Evolutionary conservation across 2,113 vertebrate species (phyloP).

Genomic region (Bombycilla garrulus): DNA sequence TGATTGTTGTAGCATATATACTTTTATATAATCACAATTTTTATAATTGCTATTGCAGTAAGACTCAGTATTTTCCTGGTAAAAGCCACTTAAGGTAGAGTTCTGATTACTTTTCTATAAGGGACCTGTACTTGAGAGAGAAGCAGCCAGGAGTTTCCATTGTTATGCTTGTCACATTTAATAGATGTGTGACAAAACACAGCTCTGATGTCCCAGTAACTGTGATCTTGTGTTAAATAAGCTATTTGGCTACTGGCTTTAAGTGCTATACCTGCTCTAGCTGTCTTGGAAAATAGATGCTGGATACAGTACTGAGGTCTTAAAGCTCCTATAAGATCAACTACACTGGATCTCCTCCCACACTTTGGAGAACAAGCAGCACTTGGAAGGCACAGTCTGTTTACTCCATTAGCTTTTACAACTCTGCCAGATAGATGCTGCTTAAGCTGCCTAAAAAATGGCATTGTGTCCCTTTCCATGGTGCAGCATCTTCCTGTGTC

Average conservation of each 20-base stretch:
- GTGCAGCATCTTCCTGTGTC: neutral
- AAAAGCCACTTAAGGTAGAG: neutral
- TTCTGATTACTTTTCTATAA: neutral
- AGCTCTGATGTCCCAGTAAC: neutral
- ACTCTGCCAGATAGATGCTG: neutral
- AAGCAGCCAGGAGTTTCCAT: neutral
- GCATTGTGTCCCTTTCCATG: neutral
- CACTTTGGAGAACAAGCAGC: neutral
- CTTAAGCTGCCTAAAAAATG: neutral
- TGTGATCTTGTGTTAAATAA: neutral
- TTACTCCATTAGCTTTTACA: neutral
- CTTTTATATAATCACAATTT: neutral
- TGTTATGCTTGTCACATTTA: neutral
- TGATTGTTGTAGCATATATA: neutral
- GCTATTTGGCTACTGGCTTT: neutral
- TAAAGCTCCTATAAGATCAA: neutral
- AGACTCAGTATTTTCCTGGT: neutral
- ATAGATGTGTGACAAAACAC: neutral
- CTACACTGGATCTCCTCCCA: neutral
- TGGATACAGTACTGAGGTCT: neutral
- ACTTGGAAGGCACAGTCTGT: neutral
- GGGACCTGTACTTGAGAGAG: neutral
- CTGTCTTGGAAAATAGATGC: neutral
- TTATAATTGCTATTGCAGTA: neutral
- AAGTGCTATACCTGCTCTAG: neutral